Base-by-base conservation (phyloP, 2,888 invertebrate genomes). In the Chironomus riparius region DNA sequence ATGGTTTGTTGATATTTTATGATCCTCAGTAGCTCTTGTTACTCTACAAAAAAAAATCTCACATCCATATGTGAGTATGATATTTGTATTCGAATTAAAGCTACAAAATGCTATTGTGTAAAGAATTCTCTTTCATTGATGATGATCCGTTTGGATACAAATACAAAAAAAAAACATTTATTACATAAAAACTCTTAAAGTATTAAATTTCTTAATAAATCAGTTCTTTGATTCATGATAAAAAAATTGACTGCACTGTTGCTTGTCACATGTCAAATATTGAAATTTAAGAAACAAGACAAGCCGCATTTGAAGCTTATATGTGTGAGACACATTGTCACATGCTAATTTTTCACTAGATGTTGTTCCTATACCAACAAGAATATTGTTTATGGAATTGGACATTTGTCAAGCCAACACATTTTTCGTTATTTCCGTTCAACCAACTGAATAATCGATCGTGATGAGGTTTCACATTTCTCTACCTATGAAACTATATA, bases 381-480 rank as follows among this genome's bases (percentile, higher is more conserved):
- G 65, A 13, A 12, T 24, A 65, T 24, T 24, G 24, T 65, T 65
- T 65, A 65, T 65, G 65, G 22, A 22, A 21, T 13, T 65, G 13
- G 24, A 65, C 13, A 68, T 68, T 68, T 68, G 28, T 28, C 28
- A 68, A 68, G 68, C 68, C 38, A 68, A 68, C 38, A 68, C 68
- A 47, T 38, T 38, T 68, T 10, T 10, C n/a, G 24, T 7, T 38
- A 73, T 73, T 73, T 73, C 72, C 72, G 61, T 50, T 38, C 38
- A 50, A n/a, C 56, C 56, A 15, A 56, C n/a, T 18, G 6, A 56
- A 56, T 48, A 28, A 13, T 70, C 28, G 18, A 62, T 62, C 38
- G 15, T 21, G 15, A 65, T 18, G 68, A 38, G 72, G 72, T 73
- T 62, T 73, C 61, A 73, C 62, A 47, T 73, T 73, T 73, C 62